Evolutionary conservation across 1,140 invertebrate genomes (phyloP), one percentile per base, ranked within the genome.

Genomic region (Drosophila equinoxialis): DNA sequence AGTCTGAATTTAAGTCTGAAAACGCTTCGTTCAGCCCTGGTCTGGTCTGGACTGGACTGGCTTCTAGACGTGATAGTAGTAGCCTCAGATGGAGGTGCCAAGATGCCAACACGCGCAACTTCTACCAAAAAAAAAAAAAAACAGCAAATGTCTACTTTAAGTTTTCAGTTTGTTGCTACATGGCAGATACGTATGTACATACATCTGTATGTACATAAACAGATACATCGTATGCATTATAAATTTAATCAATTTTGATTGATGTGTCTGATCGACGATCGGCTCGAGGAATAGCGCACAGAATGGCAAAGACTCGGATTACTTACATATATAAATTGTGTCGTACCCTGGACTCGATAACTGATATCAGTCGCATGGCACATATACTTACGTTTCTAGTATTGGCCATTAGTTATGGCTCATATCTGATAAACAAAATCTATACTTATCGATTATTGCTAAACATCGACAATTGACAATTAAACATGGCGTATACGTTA

Each of bases 211-310:
- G 13, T 77, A 77, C 61, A 77, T 77, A 58, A 41, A 66, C 62
- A 75, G 65, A 63, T 57, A 65, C 41, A 45, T 45, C 58, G 51
- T 73, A 51, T 81, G 79, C 71, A 68, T 71, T 80, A 51, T 51
- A 71, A 78, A 71, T 89, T 77, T 83, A 87, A 83, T 89, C 83
- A 87, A 87, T 89, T 87, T 79, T 87, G 83, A 87, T 87, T 87
- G 84, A 87, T 87, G 83, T 83, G 65, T 87, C 79, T 80, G 79
- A 67, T 58, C 65, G 68, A 72, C 35, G 35, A 11, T 11, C 65
- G 70, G 26, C 42, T 42, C 58, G 59, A 55, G 48, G 70, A 64
- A 62, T 23, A 45, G 41, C 81, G 70, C 37, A 69, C 37, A 62
- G 42, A 26, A 66, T 60, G 26, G 63, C 48, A 51, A 74, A 30